These are phyloP conservation scores for Zaprionus lineosus DNA, from an alignment of 2,888 invertebrate genomes.

Conservation along the genomic window DNA sequence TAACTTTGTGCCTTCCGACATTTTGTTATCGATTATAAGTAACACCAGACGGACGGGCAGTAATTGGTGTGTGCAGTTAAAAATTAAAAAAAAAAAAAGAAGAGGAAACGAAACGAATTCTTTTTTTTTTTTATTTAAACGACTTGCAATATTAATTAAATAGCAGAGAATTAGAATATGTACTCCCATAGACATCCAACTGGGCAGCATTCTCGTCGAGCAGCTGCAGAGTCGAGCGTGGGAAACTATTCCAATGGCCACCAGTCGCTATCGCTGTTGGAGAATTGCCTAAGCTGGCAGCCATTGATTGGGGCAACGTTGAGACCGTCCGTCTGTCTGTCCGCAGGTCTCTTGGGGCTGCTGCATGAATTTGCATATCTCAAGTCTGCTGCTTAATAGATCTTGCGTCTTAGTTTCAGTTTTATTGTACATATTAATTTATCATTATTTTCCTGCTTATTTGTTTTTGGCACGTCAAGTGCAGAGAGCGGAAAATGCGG, in stretches of 20 bases:
- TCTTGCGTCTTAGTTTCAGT: neutral
- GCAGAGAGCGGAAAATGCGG: slow-evolving; percentile 23
- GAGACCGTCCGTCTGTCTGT: slow-evolving; percentile 3
- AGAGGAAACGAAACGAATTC: too few relatives aligned
- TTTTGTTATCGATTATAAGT: too few relatives aligned
- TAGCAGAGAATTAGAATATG: slow-evolving; percentile 60
- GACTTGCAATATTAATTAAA: slow-evolving; percentile 55
- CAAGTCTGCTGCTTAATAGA: neutral
- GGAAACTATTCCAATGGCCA: slow-evolving; percentile 35
- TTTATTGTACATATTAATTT: too few relatives aligned
- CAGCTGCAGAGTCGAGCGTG: slow-evolving; percentile 49
- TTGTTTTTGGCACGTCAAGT: slow-evolving; percentile 29
- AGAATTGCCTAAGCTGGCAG: slow-evolving; percentile 36
- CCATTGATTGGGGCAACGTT: neutral
- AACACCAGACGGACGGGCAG: too few relatives aligned
- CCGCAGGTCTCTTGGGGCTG: slow-evolving; percentile 5
- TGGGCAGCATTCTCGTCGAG: slow-evolving; percentile 40
- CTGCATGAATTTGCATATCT: neutral
- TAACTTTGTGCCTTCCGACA: too few relatives aligned
- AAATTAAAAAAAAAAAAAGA: too few relatives aligned
- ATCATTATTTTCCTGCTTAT: too few relatives aligned
- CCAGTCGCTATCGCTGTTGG: slow-evolving; percentile 8
- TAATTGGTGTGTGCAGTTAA: too few relatives aligned
- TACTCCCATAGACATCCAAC: slow-evolving; percentile 44
- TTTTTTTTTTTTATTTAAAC: neutral